Evolutionary conservation across 1,140 invertebrate species (phyloP).

Genomic region (Cardiocondyla obscurior): DNA sequence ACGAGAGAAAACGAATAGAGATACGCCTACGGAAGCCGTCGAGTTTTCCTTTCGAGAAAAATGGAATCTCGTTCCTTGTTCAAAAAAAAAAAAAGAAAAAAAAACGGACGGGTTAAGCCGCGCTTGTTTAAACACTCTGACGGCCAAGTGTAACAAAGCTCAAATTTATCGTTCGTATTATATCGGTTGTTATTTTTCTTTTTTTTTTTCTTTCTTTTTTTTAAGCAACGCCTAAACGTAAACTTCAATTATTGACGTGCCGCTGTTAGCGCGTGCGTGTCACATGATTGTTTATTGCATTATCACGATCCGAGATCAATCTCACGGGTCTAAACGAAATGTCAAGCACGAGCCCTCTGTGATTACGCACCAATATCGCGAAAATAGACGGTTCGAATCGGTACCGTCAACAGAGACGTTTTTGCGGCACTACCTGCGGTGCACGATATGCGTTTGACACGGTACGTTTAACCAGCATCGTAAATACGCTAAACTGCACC

Average conservation of each 20-base stretch:
- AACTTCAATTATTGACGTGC: constrained; percentile 3
- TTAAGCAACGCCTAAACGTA: background rate
- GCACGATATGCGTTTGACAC: constrained; percentile 10
- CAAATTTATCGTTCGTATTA: background rate
- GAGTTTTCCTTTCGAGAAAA: background rate
- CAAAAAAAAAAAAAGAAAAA: no score
- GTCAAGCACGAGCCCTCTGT: constrained; percentile 25
- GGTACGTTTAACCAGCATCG: constrained; percentile 23
- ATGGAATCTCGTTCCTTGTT: background rate
- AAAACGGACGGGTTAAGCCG: constrained; percentile 49
- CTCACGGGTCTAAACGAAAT: constrained; percentile 33
- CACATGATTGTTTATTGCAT: constrained; percentile 1
- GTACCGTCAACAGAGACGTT: constrained; percentile 61
- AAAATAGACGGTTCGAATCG: constrained; percentile 56
- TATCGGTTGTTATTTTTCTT: no score
- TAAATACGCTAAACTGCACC: constrained; percentile 18
- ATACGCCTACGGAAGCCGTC: constrained; percentile 61
- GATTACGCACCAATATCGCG: constrained; percentile 14
- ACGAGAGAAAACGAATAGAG: constrained; percentile 65
- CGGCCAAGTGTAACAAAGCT: background rate
- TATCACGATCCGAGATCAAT: constrained; percentile 2
- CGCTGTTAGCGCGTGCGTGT: background rate
- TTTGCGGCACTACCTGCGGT: background rate
- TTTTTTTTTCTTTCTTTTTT: no score
- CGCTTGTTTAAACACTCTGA: background rate